phyloP scores from a whole-genome alignment of 2,888 invertebrate genomes.

The Phyto melanocephala region DNA sequence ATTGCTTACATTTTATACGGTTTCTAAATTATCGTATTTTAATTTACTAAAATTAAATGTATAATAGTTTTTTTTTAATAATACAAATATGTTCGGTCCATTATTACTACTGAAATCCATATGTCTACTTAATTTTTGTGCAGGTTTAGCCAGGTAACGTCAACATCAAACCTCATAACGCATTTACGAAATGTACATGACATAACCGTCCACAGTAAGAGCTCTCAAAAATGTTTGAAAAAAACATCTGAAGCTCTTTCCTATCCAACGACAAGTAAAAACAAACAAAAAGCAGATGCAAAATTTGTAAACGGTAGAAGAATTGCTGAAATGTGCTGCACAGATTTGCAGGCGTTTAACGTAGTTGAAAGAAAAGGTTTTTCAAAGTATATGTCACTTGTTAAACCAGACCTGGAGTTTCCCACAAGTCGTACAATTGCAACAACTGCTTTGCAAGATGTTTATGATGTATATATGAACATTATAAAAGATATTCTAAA shows the following conservation, averaged over 20 bases:
- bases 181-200: too few relatives aligned
- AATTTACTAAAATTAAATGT: too few relatives aligned
- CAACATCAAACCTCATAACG: too few relatives aligned
- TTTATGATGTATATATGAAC: neutral
- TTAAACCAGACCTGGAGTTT: neutral
- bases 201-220: neutral
- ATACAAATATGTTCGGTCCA: too few relatives aligned
- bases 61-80: too few relatives aligned
- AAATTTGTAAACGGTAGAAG: neutral
- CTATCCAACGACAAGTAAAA: neutral
- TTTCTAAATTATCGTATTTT: too few relatives aligned
- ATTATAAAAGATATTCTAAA: neutral
- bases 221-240: neutral
- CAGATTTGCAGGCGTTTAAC: neutral
- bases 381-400: neutral
- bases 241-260: neutral
- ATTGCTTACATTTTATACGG: too few relatives aligned
- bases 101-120: too few relatives aligned
- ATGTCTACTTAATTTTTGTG: neutral
- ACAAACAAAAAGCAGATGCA: neutral
- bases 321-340: neutral
- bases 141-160: too few relatives aligned
- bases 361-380: constrained; percentile 7
- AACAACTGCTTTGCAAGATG: neutral
- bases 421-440: neutral